These are phyloP conservation scores for Okapia johnstoni DNA, from an alignment of 2,113 vertebrate genomes.

Conservation along the genomic window DNA sequence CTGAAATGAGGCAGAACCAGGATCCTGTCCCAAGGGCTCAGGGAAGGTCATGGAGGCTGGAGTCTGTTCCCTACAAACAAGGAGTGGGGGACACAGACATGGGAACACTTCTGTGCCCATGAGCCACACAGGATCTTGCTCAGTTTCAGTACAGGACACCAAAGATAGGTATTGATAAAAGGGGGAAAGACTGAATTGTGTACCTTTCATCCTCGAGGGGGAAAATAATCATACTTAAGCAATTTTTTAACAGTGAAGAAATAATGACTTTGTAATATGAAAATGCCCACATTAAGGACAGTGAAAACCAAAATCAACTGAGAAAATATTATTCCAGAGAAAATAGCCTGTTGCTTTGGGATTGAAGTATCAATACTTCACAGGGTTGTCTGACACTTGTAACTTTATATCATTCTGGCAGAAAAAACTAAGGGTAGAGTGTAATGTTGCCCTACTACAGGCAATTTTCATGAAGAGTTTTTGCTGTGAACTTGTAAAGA, in stretches of 20 bases:
- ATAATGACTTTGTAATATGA: not conserved
- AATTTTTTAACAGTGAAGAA: not conserved
- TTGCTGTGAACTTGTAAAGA: not conserved
- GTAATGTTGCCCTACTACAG: rapidly evolving
- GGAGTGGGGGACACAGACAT: not conserved
- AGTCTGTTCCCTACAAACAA: not conserved
- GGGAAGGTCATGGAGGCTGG: not conserved
- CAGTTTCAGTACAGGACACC: not conserved
- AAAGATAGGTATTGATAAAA: not conserved
- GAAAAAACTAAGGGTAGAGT: not conserved
- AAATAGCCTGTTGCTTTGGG: rapidly evolving
- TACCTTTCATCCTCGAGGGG: rapidly evolving
- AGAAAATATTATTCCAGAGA: not conserved
- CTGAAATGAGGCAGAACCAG: not conserved
- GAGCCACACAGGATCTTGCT: rapidly evolving
- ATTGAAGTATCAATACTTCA: not conserved
- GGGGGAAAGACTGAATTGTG: not conserved
- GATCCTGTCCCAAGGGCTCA: not conserved
- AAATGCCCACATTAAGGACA: not conserved
- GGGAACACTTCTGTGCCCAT: not conserved
- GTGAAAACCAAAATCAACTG: not conserved
- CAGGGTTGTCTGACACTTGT: not conserved
- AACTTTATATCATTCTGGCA: not conserved
- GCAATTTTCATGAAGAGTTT: not conserved
- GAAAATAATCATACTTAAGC: not conserved